Percentiles rank a stretch among this genome's conserved stretches.
Conservation (phyloP, 2,113 vertebrate species). For the Jacana jacana region DNA sequence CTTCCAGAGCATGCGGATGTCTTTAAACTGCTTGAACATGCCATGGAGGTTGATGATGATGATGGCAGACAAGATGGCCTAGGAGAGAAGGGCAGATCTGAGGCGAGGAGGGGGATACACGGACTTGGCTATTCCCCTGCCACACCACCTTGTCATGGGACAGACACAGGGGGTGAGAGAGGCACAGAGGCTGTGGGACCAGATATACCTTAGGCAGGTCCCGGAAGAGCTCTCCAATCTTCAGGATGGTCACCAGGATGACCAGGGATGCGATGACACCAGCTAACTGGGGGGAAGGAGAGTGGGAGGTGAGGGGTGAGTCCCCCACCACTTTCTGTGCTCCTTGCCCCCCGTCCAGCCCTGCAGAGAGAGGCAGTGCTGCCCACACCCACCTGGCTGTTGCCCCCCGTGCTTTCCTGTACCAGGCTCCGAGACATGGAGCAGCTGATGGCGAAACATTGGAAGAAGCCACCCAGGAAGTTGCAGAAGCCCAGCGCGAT, state of each 20-base stretch:
- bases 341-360: neutral
- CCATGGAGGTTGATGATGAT: slow-evolving; percentile 90
- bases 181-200: neutral
- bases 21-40: slow-evolving; percentile 90
- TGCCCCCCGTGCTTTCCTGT: slow-evolving; percentile 88
- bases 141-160: neutral
- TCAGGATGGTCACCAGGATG: slow-evolving; percentile 88
- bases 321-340: accelerated
- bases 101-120: too few species aligned
- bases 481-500: slow-evolving; percentile 90
- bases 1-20: slow-evolving; percentile 84
- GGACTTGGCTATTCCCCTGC: neutral
- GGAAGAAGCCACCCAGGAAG: slow-evolving; percentile 86
- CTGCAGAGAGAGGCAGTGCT: accelerated
- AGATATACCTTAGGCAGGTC: slow-evolving; percentile 88
- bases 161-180: neutral
- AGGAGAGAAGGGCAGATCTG: neutral
- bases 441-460: slow-evolving; percentile 90
- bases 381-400: slow-evolving; percentile 83
- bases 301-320: accelerated
- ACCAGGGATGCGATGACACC: slow-evolving; percentile 84
- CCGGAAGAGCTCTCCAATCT: slow-evolving; percentile 88
- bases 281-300: slow-evolving; percentile 77
- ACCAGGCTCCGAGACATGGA: slow-evolving; percentile 94
- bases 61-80: slow-evolving; percentile 89